Percentiles rank a stretch among this genome's conserved stretches.
These are phyloP conservation scores for Dreissena rostriformis DNA, from an alignment of 1,140 invertebrate genomes.

Conservation along the genomic window DNA sequence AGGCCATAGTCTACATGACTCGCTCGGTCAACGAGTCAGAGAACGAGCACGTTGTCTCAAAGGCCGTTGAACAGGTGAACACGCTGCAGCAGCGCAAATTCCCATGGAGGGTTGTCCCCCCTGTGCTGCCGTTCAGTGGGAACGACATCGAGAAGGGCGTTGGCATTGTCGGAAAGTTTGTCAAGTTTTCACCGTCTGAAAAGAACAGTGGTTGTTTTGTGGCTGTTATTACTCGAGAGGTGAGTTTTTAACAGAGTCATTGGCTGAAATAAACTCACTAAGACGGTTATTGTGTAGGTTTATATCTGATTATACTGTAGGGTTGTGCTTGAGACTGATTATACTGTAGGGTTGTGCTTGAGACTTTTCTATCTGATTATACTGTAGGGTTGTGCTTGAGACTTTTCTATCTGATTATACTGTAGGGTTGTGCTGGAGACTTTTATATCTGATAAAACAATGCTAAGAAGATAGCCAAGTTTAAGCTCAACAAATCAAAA, in stretches of 20 bases:
- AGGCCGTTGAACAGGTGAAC: constrained; percentile 70
- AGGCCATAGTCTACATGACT: constrained; percentile 75
- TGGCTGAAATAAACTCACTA: no score
- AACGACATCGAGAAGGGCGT: constrained; percentile 65
- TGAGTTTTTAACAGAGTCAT: constrained; percentile 8
- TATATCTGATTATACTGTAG: no score
- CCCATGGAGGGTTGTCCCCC: constrained; percentile 71
- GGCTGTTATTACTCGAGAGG: constrained; percentile 75
- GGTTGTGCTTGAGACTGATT: no score
- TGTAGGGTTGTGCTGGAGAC: no score
- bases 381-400: no score
- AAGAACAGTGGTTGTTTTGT: constrained; percentile 76
- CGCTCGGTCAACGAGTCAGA: constrained; percentile 70
- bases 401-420: no score
- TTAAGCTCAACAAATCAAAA: no score
- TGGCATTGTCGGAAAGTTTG: constrained; percentile 67
- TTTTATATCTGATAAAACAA: no score
- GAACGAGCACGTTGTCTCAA: constrained; percentile 73
- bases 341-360: no score
- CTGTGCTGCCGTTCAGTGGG: constrained; percentile 70
- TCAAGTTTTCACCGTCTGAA: constrained; percentile 69
- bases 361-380: no score
- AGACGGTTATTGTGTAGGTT: no score
- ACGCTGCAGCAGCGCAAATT: constrained; percentile 58
- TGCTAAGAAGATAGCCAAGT: no score